Conservation (phyloP, 2,113 vertebrate species). For the Myotis brandtii region DNA sequence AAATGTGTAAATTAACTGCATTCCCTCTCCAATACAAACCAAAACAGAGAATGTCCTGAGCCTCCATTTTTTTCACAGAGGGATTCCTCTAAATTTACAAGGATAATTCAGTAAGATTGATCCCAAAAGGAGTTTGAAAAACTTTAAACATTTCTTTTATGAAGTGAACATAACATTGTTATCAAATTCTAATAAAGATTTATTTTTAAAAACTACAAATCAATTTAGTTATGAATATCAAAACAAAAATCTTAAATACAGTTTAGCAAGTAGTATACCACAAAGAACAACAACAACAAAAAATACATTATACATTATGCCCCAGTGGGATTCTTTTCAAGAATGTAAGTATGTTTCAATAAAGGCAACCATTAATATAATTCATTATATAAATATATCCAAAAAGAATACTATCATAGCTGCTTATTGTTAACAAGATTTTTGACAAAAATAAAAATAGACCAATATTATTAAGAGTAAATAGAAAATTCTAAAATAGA, state of each 20-base stretch:
- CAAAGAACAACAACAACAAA: not conserved
- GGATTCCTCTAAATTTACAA: not conserved
- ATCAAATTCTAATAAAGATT: not conserved
- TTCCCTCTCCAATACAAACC: not conserved
- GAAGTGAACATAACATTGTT: not conserved
- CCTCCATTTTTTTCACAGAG: not conserved
- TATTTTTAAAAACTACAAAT: not conserved
- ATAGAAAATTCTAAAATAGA: not conserved
- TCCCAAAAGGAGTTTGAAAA: not conserved
- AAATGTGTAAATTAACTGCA: not conserved
- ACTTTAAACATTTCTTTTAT: not conserved
- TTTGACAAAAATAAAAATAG: not conserved
- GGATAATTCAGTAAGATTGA: not conserved
- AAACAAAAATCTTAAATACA: not conserved
- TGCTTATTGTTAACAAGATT: not conserved
- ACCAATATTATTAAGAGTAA: not conserved
- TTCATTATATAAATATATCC: not conserved
- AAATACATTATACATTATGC: not conserved
- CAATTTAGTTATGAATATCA: not conserved
- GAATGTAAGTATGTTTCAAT: not conserved
- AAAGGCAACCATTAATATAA: not conserved
- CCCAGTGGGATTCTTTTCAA: not conserved
- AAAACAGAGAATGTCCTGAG: not conserved
- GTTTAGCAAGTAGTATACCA: not conserved
- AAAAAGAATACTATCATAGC: not conserved